Base-by-base conservation (phyloP, 2,888 invertebrate species). In the Hyppa rectilinea region DNA sequence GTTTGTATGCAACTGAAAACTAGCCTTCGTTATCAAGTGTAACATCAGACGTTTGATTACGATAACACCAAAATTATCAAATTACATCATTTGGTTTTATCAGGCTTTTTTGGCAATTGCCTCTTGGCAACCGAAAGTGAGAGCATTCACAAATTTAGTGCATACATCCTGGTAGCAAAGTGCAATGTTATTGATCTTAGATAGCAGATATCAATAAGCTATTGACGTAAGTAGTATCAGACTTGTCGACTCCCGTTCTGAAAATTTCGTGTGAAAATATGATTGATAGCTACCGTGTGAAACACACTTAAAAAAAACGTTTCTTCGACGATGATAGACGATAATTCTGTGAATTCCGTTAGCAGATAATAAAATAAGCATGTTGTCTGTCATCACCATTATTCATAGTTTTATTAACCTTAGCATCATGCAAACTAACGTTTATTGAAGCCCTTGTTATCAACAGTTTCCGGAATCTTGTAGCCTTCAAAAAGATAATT, bases 151-250 rank as follows among this genome's bases (percentile, higher is more conserved):
- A 23, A 49, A 63, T 71, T 63, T 40, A 69, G 45, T 80, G 70
- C 62, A 17, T 9, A 75, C 38, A 75, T 84, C 71, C 81, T 74
- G 77, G 65, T 83, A 59, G 45, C 38, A 73, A 74, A 77, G 45
- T 78, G 81, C 75, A 81, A 50, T 65, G 9, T 55, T 65, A 58
- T 65, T 62, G 50, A 83, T 81, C 53, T 50, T 62, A 36, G 78
- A 74, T 78, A 76, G 14, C n/a, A n/a, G n/a, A n/a, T 43, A 58
- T 31, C 1, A 81, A 84, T 84, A 85, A 75, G 20, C 31, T 31
- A 75, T 73, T 83, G 81, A 84, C 81, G 85, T 73, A 60, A 31
- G 75, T 50, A 53, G 17, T 75, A 59, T 80, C 67, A 84, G 82
- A 75, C 83, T 59, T 70, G 50, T 61, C 23, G 83, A 68, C 80